phyloP scores from a whole-genome alignment of 2,113 vertebrate genomes.

The Papio anubis region DNA sequence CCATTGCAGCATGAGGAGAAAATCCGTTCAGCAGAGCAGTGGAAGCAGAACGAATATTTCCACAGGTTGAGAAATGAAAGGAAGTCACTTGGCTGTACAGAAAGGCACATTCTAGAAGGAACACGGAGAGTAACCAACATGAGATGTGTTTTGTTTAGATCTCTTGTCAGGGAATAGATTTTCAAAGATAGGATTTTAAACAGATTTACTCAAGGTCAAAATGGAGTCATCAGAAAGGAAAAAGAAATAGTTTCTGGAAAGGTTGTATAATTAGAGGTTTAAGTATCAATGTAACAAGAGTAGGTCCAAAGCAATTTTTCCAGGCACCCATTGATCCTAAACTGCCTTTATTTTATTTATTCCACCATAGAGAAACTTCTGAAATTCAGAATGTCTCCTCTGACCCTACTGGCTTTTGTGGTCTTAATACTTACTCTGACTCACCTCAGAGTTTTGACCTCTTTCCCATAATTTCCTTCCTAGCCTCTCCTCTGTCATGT shows the following conservation, averaged over 20 bases:
- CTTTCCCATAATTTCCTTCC: too few species aligned
- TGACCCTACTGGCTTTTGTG: background rate
- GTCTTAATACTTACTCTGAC: background rate
- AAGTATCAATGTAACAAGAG: background rate
- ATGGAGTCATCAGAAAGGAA: background rate
- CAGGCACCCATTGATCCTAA: background rate
- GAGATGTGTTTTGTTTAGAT: background rate
- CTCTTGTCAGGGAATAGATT: background rate
- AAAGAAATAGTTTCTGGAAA: background rate
- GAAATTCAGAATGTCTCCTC: background rate
- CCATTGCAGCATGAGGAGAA: background rate
- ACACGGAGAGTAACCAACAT: background rate
- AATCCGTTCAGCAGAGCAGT: background rate
- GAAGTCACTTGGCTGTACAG: background rate
- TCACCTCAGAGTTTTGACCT: background rate
- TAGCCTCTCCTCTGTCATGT: background rate
- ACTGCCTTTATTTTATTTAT: conserved; percentile 24
- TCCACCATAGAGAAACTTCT: background rate
- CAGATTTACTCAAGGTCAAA: background rate
- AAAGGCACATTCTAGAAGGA: background rate
- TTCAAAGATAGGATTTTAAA: background rate
- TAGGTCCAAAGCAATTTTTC: background rate
- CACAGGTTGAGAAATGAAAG: background rate
- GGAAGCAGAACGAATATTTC: background rate
- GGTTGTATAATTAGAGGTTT: background rate